phyloP scores from a whole-genome alignment of 2,113 vertebrate genomes.

The Engystomops pustulosus region DNA sequence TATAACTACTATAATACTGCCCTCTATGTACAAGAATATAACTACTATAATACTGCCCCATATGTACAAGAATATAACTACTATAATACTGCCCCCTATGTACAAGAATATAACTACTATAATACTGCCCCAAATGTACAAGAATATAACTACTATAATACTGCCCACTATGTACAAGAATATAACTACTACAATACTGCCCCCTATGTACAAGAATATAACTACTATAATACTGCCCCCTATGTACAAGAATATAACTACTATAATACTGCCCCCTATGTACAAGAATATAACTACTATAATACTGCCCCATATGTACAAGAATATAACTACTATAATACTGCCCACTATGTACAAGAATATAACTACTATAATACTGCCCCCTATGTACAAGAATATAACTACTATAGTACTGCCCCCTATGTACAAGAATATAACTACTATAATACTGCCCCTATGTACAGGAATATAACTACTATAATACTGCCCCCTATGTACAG shows the following conservation, averaged over 20 bases:
- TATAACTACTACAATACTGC: slow-evolving; percentile 20
- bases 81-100: slow-evolving; percentile 1
- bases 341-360: not conserved
- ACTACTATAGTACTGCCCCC: slow-evolving; percentile 4
- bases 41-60: not conserved
- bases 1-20: slow-evolving; percentile 11
- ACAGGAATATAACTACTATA: too few species aligned
- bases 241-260: too few species aligned
- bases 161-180: not conserved
- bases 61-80: slow-evolving; percentile 16
- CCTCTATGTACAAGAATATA: not conserved
- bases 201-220: too few species aligned
- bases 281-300: slow-evolving; percentile 16
- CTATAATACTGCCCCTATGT: slow-evolving; percentile 18
- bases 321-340: slow-evolving; percentile 15
- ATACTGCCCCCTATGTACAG: not conserved
- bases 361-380: slow-evolving; percentile 24
- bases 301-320: slow-evolving; percentile 8
- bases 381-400: not conserved
- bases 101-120: slow-evolving; percentile 12
- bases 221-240: too few species aligned
- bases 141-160: slow-evolving; percentile 20
- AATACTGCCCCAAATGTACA: not conserved
- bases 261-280: too few species aligned
- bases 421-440: slow-evolving; percentile 1